Evolutionary conservation across 2,113 vertebrate genomes (phyloP).

Genomic region (Phrynosoma platyrhinos): DNA sequence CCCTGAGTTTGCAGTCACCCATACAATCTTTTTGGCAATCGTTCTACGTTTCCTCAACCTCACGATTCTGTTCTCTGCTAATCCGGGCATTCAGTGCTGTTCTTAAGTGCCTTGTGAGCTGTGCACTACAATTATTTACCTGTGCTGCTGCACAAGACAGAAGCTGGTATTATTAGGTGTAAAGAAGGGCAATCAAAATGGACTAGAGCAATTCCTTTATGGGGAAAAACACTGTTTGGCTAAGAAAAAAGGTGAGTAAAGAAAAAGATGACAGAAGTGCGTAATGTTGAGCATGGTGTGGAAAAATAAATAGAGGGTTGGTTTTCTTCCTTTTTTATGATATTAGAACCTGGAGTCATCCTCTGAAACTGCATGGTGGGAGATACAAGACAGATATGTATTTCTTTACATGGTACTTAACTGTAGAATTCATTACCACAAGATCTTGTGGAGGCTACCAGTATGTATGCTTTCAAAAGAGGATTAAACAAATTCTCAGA

Average conservation of each 20-base stretch:
- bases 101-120: background rate
- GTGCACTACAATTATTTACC: background rate
- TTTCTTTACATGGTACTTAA: too few relatives aligned
- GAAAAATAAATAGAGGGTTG: too few relatives aligned
- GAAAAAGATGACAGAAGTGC: background rate
- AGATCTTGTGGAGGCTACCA: too few relatives aligned
- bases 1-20: background rate
- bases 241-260: background rate
- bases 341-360: background rate
- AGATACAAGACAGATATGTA: background rate
- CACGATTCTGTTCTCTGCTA: background rate
- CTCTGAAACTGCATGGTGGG: background rate
- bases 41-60: background rate
- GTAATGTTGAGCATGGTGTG: background rate
- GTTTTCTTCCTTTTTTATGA: background rate
- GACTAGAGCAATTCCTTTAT: background rate
- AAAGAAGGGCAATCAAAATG: background rate
- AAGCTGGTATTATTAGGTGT: background rate
- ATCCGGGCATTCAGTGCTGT: background rate
- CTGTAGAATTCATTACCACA: too few relatives aligned
- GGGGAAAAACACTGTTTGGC: background rate
- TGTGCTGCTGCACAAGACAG: background rate
- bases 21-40: background rate
- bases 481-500: too few relatives aligned
- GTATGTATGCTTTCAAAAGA: too few relatives aligned